phyloP scores from a whole-genome alignment of 2,888 invertebrate genomes.

The Ornithoptera priamus region DNA sequence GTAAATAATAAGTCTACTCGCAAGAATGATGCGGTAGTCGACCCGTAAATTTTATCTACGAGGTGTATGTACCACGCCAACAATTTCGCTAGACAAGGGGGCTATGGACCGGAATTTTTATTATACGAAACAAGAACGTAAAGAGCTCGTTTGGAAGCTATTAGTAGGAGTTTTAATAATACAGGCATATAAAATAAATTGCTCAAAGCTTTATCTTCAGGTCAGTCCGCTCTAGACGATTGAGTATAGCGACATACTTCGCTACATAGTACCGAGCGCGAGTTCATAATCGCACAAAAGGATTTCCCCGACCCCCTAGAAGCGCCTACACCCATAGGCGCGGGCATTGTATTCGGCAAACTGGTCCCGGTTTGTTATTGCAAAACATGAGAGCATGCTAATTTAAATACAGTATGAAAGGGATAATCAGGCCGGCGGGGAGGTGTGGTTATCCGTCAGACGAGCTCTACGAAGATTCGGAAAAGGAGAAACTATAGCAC shows the following conservation, averaged over 20 bases:
- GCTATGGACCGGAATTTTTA: too few relatives aligned
- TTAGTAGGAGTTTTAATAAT: too few relatives aligned
- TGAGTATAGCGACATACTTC: neutral
- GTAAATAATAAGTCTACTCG: too few relatives aligned
- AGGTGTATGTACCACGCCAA: too few relatives aligned
- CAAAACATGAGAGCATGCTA: slow-evolving; percentile 74
- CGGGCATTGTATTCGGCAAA: slow-evolving; percentile 49
- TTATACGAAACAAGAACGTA: too few relatives aligned
- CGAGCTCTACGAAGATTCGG: slow-evolving; percentile 41
- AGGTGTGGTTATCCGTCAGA: slow-evolving; percentile 55
- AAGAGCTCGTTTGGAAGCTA: too few relatives aligned
- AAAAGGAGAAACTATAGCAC: slow-evolving; percentile 49
- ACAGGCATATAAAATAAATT: too few relatives aligned
- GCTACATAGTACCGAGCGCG: slow-evolving; percentile 3
- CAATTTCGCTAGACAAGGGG: too few relatives aligned
- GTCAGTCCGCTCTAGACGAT: neutral
- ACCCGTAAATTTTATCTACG: too few relatives aligned
- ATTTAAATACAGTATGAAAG: slow-evolving; percentile 79
- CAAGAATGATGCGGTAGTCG: too few relatives aligned
- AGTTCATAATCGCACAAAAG: slow-evolving; percentile 17
- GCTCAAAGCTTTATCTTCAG: too few relatives aligned
- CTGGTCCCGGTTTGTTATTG: slow-evolving; percentile 64
- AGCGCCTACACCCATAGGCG: slow-evolving; percentile 28
- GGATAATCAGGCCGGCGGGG: slow-evolving; percentile 73
- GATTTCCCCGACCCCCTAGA: slow-evolving; percentile 10